phyloP scores from a whole-genome alignment of 2,797 vertebrate genomes.

The Ptychobarbus kaznakovi region DNA sequence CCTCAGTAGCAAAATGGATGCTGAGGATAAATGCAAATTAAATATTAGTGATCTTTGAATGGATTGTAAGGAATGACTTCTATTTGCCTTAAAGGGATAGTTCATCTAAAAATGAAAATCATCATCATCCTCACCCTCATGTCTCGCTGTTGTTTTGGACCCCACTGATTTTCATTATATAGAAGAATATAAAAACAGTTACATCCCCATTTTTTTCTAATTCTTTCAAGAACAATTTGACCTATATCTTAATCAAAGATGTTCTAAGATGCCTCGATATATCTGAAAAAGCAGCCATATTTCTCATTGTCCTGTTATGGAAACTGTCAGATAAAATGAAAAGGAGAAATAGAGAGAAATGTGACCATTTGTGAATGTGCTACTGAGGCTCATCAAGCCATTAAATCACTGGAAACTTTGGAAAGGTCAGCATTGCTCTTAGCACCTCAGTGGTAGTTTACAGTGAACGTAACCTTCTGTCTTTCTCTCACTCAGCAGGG shows the following conservation, averaged over 20 bases:
- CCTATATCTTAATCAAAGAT: background rate
- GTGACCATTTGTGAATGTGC: background rate
- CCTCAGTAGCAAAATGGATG: background rate
- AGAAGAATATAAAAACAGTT: background rate
- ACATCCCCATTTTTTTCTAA: background rate
- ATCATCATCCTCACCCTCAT: background rate
- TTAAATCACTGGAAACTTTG: background rate
- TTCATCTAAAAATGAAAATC: background rate
- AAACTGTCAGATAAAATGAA: background rate
- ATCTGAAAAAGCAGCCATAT: background rate
- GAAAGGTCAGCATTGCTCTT: background rate
- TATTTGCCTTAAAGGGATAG: background rate
- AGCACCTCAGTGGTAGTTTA: background rate
- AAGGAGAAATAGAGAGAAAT: background rate
- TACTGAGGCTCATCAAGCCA: background rate
- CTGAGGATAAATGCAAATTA: background rate
- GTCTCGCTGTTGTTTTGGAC: background rate
- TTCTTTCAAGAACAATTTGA: background rate
- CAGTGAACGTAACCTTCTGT: conserved; percentile 5
- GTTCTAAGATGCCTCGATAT: background rate
- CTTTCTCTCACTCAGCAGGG: too few species aligned
- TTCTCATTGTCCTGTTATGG: background rate
- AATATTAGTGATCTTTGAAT: background rate
- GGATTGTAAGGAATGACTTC: background rate
- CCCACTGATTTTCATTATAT: background rate